Evolutionary conservation across 2,113 vertebrate genomes (phyloP), one percentile per base, ranked within the genome.

Genomic region (Hyaena hyaena): DNA sequence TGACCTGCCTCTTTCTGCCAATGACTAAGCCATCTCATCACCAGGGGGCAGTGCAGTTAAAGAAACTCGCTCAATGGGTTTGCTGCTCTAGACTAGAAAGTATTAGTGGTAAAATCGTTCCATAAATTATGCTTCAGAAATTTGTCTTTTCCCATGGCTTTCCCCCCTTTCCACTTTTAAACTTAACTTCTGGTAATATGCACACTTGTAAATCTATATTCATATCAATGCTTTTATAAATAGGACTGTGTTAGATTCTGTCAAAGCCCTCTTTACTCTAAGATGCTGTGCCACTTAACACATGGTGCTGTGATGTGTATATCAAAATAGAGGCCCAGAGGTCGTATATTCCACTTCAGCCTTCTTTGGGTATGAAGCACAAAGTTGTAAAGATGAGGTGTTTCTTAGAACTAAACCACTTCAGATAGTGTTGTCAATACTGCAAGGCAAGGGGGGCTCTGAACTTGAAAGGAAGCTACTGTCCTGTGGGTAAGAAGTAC

Each of bases 11-110:
- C 55, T 53, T 82, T 63, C 65, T 7, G 26, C 26, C 50, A 3
- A 53, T 39, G 5, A 35, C 10, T 21, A 39, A 85, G 61, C 6
- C 66, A 55, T 68, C 10, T 15, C 0, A 31, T 84, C 98, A 98
- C 97, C 35, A 97, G 98, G 92, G 97, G 98, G 98, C 98, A 96
- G 91, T 95, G 97, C 50, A 63, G 73, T 17, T 82, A 24, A 92
- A 95, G 74, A 97, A 95, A 96, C 86, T 2, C 66, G 55, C 24
- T 69, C 48, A 31, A 6, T 0, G 1, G 39, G 19, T 55, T 50
- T 61, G 10, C 5, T 0, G 17, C 24, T 39, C 58, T 26, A 48
- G 23, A n/a, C 14, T 35, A 21, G 7, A 28, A 17, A 16, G 19
- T 24, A 55, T 28, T 7, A 6, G 35, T 61, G 4, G 43, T 90